Evolutionary conservation across 2,113 vertebrate species (phyloP), one percentile per base, ranked within the genome.

Genomic region (Odocoileus virginianus): DNA sequence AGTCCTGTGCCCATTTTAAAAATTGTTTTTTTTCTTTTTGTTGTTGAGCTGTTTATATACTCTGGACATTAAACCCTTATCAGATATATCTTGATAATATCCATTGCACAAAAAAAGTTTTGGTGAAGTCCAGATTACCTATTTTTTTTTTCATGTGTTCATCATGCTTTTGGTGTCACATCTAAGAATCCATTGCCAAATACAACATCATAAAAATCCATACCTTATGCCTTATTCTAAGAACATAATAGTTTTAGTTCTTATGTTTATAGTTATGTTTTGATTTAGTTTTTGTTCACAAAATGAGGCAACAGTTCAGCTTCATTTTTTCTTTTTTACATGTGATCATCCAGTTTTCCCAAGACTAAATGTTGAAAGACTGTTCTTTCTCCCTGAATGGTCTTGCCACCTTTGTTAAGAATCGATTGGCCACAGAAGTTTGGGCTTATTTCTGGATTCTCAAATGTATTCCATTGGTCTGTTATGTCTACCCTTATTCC

Each of bases 401-500:
- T 93, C n/a, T 95, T 97, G 30, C 3, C 67, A 89, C 19, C 19
- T 81, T 95, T 82, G 50, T 86, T 90, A 58, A 71, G 85, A 93
- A 47, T 86, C 27, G 30, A 5, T 89, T 95, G 52, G 23, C 58
- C 7, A 36, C 40, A 71, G 23, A 36, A 57, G 15, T 43, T 88
- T 78, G 23, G 67, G 43, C 85, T 93, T 97, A 60, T 47, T 86
- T 93, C 50, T 95, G 55, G 27, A 67, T 36, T 95, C 45, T 74
- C 50, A 60, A 0, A 81, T 89, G 25, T 86, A 23, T 93, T 60
- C 86, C 58, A 27, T 16, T 93, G 50, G 6, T 45, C n/a, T 81
- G 1, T 71, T 86, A 45, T 86, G 52, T 81, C 71, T 87, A 0
- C 40, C 23, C 23, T 95, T 45, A 64, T 87, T 33, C 91, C 7